These are phyloP conservation scores for Agrotis clavis DNA, from an alignment of 2,888 invertebrate species.

Conservation along the genomic window DNA sequence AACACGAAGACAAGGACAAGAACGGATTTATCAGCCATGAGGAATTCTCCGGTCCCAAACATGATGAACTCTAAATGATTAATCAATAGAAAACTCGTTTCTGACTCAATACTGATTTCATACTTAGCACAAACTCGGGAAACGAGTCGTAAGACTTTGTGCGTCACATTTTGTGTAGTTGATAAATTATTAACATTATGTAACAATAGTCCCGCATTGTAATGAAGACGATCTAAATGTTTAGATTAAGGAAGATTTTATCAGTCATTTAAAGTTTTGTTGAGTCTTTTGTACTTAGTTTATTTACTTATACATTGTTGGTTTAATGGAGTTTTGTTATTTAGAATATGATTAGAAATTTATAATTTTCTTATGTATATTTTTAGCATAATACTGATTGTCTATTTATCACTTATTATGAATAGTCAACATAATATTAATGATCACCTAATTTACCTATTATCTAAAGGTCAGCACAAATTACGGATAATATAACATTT, in stretches of 20 bases:
- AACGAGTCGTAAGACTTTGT: slow-evolving; percentile 44
- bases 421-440: slow-evolving; percentile 41
- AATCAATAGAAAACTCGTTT: slow-evolving; percentile 50
- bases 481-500: not conserved
- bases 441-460: slow-evolving; percentile 13
- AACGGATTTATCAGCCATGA: slow-evolving; percentile 99
- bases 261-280: slow-evolving; percentile 74
- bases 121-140: slow-evolving; percentile 43
- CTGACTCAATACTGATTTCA: slow-evolving; percentile 34
- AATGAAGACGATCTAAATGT: slow-evolving; percentile 54
- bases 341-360: slow-evolving; percentile 61
- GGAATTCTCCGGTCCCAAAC: slow-evolving; percentile 99
- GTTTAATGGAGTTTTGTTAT: slow-evolving; percentile 78
- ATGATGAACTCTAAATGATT: slow-evolving; percentile 96
- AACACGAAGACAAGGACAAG: slow-evolving; percentile 99
- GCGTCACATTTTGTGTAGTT: slow-evolving; percentile 37
- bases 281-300: slow-evolving; percentile 84
- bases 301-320: slow-evolving; percentile 76
- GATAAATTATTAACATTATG: slow-evolving; percentile 25
- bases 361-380: slow-evolving; percentile 40
- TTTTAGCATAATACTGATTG: slow-evolving; percentile 50
- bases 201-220: slow-evolving; percentile 37
- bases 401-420: slow-evolving; percentile 33
- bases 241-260: slow-evolving; percentile 58
- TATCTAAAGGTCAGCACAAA: not conserved